Evolutionary conservation across 2,797 vertebrate species (phyloP), one percentile per base, ranked within the genome.

Genomic region (Dendrocincla fuliginosa): DNA sequence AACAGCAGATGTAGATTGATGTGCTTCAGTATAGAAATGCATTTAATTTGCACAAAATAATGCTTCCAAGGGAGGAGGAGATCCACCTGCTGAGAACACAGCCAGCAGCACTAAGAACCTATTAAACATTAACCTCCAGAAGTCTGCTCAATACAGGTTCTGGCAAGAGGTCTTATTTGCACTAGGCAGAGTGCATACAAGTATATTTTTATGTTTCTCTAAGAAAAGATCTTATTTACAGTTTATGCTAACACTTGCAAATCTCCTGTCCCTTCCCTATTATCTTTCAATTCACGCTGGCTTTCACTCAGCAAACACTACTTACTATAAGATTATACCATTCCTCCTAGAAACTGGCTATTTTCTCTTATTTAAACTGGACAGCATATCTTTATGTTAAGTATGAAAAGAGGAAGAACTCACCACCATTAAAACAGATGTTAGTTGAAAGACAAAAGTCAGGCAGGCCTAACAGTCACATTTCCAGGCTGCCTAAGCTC

Each of bases 41-140:
- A 30, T 77, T 86, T 41, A 49, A 50, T 76, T 91, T 84, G 77
- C 67, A 86, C 11, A 77, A 80, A 83, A 57, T 61, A 90, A 70
- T 16, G 39, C 33, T 84, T 84, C 50, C 64, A 85, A 82, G 32
- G 63, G 46, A 89, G 67, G 15, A 42, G 35, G 50, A 84, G 87
- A 89, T 35, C 22, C 19, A 8, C 44, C 39, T 17, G 27, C 39
- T 57, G 30, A 78, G 57, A 84, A 89, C 35, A 60, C 5, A 80
- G 56, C 37, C 75, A 79, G 57, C 46, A 84, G 56, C 32, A 70
- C 55, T 49, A 86, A 24, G 55, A 73, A 80, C 25, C 60, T 57
- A 25, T 90, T 93, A 78, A 94, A 89, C 46, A 87, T 93, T 88
- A 96, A 95, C 82, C 28, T 94, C 50, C 28, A n/a, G 37, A 44